A percentile compares a stretch with the other conserved stretches of the same genome.
Conservation (phyloP, 2,888 invertebrate species). For the Tetropium fuscum region DNA sequence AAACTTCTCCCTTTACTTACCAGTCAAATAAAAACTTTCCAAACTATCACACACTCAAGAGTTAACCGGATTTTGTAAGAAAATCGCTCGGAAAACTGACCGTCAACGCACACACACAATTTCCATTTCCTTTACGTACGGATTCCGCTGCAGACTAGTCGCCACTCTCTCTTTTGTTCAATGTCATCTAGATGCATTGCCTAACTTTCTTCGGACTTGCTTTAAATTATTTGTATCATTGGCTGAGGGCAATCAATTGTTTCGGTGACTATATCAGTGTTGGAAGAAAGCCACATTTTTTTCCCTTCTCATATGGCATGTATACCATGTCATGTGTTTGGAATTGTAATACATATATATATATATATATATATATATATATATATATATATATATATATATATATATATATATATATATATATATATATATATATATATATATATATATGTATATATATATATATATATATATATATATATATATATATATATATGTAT, state of each 20-base stretch:
- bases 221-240: conserved; percentile 22
- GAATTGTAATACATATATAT: no score
- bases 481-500: no score
- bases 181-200: conserved; percentile 32
- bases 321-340: no score
- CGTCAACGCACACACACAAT: conserved; percentile 26
- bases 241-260: conserved; percentile 10
- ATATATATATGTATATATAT: no score
- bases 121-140: conserved; percentile 14
- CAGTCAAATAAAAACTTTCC: conserved; percentile 18
- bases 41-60: conserved; percentile 6
- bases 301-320: no score
- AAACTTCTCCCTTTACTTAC: conserved; percentile 18
- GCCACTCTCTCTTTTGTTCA: conserved; percentile 40
- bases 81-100: conserved; percentile 14
- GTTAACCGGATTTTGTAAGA: conserved; percentile 2
- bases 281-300: conserved; percentile 3
- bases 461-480: no score
- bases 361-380: no score
- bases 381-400: no score
- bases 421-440: no score
- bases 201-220: conserved; percentile 34
- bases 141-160: conserved; percentile 32
- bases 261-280: background rate
- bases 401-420: no score